Conservation (phyloP, 2,797 vertebrate genomes). For the Cynopterus sphinx region DNA sequence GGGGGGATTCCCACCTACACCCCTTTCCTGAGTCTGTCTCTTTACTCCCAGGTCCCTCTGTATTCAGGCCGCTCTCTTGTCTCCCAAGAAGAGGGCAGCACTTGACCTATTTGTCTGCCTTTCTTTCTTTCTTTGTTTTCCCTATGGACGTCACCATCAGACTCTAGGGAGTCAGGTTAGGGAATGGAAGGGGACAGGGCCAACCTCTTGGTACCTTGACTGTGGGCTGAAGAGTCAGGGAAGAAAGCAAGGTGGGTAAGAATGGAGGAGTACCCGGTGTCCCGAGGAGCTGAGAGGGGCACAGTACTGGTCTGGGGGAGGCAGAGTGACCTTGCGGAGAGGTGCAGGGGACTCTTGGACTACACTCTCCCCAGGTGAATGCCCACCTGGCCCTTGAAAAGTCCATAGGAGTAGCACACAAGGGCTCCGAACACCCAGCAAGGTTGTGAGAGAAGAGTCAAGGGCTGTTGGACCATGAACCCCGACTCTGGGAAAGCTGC, state of each 20-base stretch:
- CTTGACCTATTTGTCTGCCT: background rate
- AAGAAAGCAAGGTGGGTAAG: background rate
- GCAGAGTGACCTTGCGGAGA: background rate
- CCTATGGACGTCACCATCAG: too few relatives aligned
- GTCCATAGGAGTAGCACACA: background rate
- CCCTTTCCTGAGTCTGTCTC: background rate
- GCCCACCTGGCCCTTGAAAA: background rate
- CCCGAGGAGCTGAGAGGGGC: background rate
- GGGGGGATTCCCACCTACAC: background rate
- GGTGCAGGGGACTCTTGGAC: background rate
- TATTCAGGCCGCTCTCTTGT: background rate
- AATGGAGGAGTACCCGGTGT: too few relatives aligned
- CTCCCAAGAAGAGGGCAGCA: background rate
- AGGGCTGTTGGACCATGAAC: background rate
- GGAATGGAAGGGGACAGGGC: background rate
- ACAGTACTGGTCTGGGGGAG: background rate
- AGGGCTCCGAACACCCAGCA: background rate
- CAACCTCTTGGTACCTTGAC: background rate
- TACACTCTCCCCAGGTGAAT: background rate
- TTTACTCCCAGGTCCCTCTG: background rate
- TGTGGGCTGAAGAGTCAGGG: background rate
- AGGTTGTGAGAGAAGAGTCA: background rate
- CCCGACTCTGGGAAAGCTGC: background rate
- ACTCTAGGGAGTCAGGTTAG: background rate
- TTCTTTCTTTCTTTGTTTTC: background rate